These are phyloP conservation scores for Pagrus major DNA, from an alignment of 2,113 vertebrate species.

Conservation along the genomic window DNA sequence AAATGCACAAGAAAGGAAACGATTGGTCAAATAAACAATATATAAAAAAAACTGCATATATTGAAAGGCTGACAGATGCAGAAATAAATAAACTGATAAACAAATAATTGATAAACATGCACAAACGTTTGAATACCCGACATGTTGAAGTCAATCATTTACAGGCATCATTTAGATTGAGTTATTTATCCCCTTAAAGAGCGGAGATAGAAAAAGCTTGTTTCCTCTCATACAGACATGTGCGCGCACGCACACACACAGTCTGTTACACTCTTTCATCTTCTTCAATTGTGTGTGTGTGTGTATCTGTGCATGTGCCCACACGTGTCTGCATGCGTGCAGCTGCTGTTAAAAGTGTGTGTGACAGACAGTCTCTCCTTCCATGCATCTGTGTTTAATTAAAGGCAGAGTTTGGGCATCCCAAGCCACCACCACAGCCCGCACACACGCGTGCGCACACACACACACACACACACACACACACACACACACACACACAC, in stretches of 20 bases:
- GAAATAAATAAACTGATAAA: constrained; percentile 5
- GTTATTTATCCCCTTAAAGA: constrained; percentile 59
- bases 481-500: too few species aligned
- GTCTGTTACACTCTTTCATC: constrained; percentile 69
- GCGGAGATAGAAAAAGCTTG: constrained; percentile 44
- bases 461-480: constrained; percentile 36
- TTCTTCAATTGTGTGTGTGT: constrained; percentile 49
- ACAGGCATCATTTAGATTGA: constrained; percentile 57
- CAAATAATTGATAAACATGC: constrained; percentile 13
- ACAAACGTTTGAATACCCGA: constrained; percentile 36
- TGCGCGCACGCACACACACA: not conserved
- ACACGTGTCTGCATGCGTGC: constrained; percentile 62
- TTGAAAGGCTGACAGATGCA: constrained; percentile 5
- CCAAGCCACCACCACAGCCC: constrained; percentile 84
- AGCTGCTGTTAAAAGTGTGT: constrained; percentile 74
- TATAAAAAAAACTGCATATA: constrained; percentile 13
- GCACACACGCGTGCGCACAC: constrained; percentile 13
- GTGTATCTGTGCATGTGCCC: constrained; percentile 55
- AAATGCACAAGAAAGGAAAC: constrained; percentile 9
- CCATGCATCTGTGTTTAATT: constrained; percentile 92
- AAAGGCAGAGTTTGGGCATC: constrained; percentile 90
- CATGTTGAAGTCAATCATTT: constrained; percentile 38
- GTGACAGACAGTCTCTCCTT: constrained; percentile 89
- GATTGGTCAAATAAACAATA: constrained; percentile 21
- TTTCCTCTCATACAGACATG: constrained; percentile 46